These are phyloP conservation scores for Sebastes iracundus DNA, from an alignment of 2,797 vertebrate genomes.

Conservation along the genomic window DNA sequence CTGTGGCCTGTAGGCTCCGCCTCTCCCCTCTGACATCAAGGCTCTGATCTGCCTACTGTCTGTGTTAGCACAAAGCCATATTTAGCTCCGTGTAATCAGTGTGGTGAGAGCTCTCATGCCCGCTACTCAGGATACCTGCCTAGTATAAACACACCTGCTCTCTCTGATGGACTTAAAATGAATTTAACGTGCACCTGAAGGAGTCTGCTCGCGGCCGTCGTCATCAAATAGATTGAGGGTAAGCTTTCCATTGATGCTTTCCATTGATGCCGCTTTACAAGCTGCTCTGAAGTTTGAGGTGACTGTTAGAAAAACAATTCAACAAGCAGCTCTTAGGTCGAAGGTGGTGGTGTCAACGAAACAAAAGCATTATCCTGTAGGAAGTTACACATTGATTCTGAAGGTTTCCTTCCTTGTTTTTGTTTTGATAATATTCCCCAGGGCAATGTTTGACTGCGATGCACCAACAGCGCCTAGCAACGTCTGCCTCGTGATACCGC, in stretches of 20 bases:
- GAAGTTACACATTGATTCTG: not conserved
- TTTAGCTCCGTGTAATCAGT: constrained; percentile 81
- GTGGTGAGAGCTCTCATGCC: constrained; percentile 69
- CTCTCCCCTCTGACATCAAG: constrained; percentile 77
- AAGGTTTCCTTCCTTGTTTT: constrained; percentile 24
- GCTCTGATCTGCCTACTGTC: constrained; percentile 79
- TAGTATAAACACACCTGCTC: constrained; percentile 77
- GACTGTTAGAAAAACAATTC: not conserved
- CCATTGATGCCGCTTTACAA: constrained; percentile 3
- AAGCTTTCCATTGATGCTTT: constrained; percentile 58
- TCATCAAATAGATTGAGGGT: constrained; percentile 49
- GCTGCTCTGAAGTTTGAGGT: not conserved
- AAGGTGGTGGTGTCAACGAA: not conserved
- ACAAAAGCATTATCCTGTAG: not conserved
- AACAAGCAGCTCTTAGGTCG: not conserved
- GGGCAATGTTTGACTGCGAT: constrained; percentile 48
- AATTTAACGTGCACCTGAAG: constrained; percentile 61
- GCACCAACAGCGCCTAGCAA: constrained; percentile 31
- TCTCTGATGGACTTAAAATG: constrained; percentile 64
- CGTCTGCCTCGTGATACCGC: constrained; percentile 23
- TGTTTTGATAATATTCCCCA: constrained; percentile 12
- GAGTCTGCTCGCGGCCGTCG: constrained; percentile 27
- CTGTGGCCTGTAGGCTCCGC: constrained; percentile 66
- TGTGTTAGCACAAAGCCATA: constrained; percentile 82
- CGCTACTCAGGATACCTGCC: constrained; percentile 61